A percentile compares a stretch with the other conserved stretches of the same genome.
Evolutionary conservation across 2,888 invertebrate species (phyloP).

Genomic region (Fragum whitleyi): DNA sequence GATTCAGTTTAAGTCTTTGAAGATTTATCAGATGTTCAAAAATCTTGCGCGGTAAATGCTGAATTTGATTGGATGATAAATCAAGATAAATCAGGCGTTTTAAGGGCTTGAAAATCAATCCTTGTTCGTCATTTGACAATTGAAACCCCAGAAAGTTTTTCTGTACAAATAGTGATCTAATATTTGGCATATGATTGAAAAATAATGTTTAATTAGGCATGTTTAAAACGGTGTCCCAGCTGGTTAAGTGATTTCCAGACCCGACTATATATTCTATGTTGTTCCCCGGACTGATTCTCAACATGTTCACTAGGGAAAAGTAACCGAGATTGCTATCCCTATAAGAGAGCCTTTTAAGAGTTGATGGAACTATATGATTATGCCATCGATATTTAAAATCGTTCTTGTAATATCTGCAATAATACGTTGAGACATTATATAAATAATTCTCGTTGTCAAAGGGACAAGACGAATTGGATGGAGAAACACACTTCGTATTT

Average conservation of each 20-base stretch:
- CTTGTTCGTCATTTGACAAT: conserved; percentile 7
- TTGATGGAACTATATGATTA: not conserved
- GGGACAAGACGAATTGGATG: conserved; percentile 3
- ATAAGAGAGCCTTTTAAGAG: not conserved
- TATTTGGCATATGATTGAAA: not conserved
- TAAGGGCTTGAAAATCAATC: conserved; percentile 30
- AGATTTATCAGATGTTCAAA: not conserved
- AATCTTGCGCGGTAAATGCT: not conserved
- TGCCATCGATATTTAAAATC: not conserved
- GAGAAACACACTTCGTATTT: not conserved
- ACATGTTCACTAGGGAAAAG: no score
- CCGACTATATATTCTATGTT: conserved; percentile 22
- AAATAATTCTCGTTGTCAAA: conserved; percentile 21
- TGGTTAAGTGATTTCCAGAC: conserved; percentile 34
- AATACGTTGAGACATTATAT: not conserved
- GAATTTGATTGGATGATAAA: conserved; percentile 34
- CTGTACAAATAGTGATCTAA: conserved; percentile 33
- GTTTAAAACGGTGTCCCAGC: conserved; percentile 23
- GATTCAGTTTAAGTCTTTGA: conserved; percentile 32
- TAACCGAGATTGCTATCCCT: conserved; percentile 18
- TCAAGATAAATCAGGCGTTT: conserved; percentile 26
- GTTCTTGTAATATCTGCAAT: not conserved
- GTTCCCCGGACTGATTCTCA: no score
- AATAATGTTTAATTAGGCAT: conserved; percentile 5
- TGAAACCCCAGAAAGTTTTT: conserved; percentile 36